Conservation (phyloP, 1,140 invertebrate species). For the Sesamia nonagrioides region DNA sequence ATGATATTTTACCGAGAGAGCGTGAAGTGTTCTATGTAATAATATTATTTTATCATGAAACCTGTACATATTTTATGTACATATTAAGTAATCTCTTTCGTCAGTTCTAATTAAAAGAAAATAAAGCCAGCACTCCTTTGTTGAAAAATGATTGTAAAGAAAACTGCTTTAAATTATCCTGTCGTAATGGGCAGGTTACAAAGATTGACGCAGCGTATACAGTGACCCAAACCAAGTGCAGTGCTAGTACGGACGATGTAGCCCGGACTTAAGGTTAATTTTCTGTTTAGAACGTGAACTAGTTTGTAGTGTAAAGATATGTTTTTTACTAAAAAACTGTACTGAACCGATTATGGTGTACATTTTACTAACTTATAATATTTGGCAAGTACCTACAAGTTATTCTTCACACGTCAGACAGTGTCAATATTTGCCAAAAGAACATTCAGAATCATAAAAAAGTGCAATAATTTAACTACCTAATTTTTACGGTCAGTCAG, state of each 20-base stretch:
- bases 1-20: conserved; percentile 5
- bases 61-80: not conserved
- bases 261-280: no score
- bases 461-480: conserved; percentile 8
- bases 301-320: no score
- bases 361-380: not conserved
- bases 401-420: not conserved
- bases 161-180: no score
- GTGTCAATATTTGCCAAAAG: not conserved
- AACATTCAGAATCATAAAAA: not conserved
- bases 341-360: not conserved
- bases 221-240: no score
- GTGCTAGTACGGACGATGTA: no score
- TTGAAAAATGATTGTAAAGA: no score
- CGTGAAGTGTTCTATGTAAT: not conserved
- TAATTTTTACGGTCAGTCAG: conserved; percentile 22
- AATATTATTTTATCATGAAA: not conserved
- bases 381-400: conserved; percentile 12
- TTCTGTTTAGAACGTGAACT: no score
- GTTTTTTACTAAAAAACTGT: not conserved
- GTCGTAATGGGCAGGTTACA: no score
- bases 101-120: no score
- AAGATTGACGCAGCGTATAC: no score
- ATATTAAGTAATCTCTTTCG: no score
- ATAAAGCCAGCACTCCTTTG: no score